These are phyloP conservation scores for Falco cherrug DNA, from an alignment of 2,797 vertebrate species.

Conservation along the genomic window DNA sequence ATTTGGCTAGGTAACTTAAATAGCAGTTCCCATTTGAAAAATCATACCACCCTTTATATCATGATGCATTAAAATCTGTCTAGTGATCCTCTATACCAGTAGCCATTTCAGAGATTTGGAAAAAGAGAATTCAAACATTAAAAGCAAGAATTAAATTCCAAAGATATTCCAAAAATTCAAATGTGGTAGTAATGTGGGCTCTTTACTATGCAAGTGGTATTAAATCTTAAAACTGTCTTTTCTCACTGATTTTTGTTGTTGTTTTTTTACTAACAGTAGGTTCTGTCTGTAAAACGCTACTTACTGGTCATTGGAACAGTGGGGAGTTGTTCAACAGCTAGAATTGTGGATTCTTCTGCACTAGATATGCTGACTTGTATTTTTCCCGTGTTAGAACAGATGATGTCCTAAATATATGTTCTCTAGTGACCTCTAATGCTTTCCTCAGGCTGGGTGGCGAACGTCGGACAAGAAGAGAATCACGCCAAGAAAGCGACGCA, in stretches of 20 bases:
- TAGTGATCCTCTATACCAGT: accelerated
- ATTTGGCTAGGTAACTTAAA: neutral
- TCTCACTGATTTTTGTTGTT: neutral
- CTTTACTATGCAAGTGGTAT: neutral
- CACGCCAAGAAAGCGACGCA: slow-evolving; percentile 96
- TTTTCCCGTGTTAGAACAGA: neutral
- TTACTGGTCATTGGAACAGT: neutral
- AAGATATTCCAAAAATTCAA: neutral
- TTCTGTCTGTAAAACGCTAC: neutral
- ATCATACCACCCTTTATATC: neutral
- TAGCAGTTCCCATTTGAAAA: neutral
- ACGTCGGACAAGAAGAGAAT: slow-evolving; percentile 95
- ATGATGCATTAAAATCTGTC: neutral
- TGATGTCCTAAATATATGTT: neutral
- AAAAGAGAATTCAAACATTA: neutral
- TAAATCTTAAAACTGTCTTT: neutral
- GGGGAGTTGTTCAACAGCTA: neutral
- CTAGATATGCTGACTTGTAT: neutral
- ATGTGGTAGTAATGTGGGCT: neutral
- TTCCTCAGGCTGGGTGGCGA: slow-evolving; percentile 92
- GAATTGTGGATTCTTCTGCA: neutral
- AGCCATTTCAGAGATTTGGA: neutral
- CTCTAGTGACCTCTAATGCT: neutral
- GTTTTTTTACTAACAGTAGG: neutral
- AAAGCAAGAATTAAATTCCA: neutral